phyloP scores from a whole-genome alignment of 2,113 vertebrate genomes.

The Chloroceryle aenea region DNA sequence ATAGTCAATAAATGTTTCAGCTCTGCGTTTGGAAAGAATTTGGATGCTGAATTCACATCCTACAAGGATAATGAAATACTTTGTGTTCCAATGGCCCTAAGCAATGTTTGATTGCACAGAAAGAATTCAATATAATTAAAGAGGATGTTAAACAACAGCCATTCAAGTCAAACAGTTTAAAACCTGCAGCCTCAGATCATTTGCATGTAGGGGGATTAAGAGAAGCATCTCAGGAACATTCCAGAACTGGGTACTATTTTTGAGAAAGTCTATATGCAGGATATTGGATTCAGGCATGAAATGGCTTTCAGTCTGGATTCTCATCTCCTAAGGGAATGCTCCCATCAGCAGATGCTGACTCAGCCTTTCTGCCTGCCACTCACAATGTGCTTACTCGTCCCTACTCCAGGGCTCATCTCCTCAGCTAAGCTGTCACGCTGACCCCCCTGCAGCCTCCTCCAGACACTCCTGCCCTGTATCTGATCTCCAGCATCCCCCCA shows the following conservation, averaged over 20 bases:
- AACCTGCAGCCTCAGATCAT: neutral
- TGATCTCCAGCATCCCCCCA: neutral
- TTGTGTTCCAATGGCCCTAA: constrained; percentile 2
- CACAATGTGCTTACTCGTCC: neutral
- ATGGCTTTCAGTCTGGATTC: neutral
- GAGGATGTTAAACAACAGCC: constrained; percentile 56
- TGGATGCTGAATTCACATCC: neutral
- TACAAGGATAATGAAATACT: constrained; percentile 33
- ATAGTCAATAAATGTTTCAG: neutral
- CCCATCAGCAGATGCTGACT: neutral
- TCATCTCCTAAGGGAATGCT: neutral
- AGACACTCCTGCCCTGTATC: neutral
- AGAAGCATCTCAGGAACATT: neutral
- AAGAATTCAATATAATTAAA: constrained; percentile 44
- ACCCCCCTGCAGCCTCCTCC: neutral
- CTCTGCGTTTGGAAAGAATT: neutral
- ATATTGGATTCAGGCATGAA: neutral
- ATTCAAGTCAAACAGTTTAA: constrained; percentile 30
- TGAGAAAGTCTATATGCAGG: neutral
- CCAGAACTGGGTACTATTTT: neutral
- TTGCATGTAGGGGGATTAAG: neutral
- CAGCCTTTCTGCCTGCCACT: neutral
- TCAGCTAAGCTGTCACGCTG: neutral
- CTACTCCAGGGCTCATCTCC: neutral
- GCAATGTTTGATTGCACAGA: constrained; percentile 40